Conservation (phyloP, 1,140 invertebrate genomes). For the Plectus sambesii region DNA sequence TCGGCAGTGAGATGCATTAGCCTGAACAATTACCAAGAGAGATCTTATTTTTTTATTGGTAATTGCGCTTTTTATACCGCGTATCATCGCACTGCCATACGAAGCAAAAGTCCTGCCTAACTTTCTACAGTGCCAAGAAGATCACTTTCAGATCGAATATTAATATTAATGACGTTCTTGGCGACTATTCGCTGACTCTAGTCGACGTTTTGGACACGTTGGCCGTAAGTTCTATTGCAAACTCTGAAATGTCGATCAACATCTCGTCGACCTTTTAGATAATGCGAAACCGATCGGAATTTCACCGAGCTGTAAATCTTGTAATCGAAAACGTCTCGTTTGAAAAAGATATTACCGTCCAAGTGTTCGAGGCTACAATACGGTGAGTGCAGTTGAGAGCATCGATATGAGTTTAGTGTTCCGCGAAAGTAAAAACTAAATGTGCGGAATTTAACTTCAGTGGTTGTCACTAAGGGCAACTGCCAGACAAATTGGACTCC, state of each 20-base stretch:
- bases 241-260: too few species aligned
- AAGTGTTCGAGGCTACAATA: conserved; percentile 62
- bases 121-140: conserved; percentile 1
- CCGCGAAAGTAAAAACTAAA: too few species aligned
- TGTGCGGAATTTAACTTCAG: conserved; percentile 4
- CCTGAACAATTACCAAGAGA: too few species aligned
- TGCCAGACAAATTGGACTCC: too few species aligned
- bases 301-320: conserved; percentile 55
- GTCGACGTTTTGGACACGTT: conserved; percentile 53
- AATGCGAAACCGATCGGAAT: conserved; percentile 54
- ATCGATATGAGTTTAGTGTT: too few species aligned
- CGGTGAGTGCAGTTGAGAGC: conserved; percentile 48
- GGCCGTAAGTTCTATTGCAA: conserved; percentile 47
- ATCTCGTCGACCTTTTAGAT: too few species aligned
- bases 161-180: conserved; percentile 63
- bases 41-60: conserved; percentile 11
- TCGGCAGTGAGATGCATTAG: conserved; percentile 3
- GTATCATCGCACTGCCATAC: too few species aligned
- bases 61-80: conserved; percentile 6
- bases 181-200: conserved; percentile 55
- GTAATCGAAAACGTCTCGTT: conserved; percentile 57
- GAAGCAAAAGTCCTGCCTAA: background rate
- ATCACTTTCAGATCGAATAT: conserved; percentile 55
- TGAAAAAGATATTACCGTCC: conserved; percentile 57
- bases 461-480: too few species aligned